Percentiles rank a stretch among this genome's conserved stretches.
phyloP scores from a whole-genome alignment of 2,888 invertebrate species.

The Drosophila nr. fundita region DNA sequence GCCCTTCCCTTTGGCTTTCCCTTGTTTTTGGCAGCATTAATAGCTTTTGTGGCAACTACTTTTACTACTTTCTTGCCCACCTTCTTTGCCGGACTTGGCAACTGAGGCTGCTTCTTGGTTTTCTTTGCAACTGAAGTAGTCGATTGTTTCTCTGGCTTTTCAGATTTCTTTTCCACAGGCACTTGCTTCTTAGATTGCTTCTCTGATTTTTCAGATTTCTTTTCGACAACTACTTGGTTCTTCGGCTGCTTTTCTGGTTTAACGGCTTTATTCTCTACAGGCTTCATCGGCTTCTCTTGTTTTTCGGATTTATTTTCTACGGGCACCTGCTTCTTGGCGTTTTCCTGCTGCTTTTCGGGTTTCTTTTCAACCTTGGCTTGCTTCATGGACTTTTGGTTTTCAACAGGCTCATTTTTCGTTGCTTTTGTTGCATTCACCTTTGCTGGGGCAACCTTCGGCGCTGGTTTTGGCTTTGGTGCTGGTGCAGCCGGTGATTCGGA shows the following conservation, averaged over 20 bases:
- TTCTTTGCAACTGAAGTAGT: neutral
- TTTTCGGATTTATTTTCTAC: neutral
- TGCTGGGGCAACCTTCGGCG: slow-evolving; percentile 16
- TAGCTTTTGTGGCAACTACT: slow-evolving; percentile 20
- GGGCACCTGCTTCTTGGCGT: neutral
- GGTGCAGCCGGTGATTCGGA: slow-evolving; percentile 48
- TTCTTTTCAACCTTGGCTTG: neutral
- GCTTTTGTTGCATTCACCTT: neutral
- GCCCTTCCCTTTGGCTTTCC: slow-evolving; percentile 7
- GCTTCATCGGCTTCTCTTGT: neutral
- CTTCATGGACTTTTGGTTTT: neutral
- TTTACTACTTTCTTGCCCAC: slow-evolving; percentile 17
- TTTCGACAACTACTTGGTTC: slow-evolving; percentile 3
- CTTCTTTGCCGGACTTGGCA: slow-evolving; percentile 15
- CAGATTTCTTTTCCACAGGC: neutral
- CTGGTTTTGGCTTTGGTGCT: slow-evolving; percentile 24
- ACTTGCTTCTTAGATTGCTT: slow-evolving; percentile 3
- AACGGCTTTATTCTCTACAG: neutral
- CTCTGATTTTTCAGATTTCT: slow-evolving; percentile 1
- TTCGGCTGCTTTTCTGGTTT: slow-evolving; percentile 13
- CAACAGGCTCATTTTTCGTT: neutral
- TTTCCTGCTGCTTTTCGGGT: slow-evolving; percentile 1
- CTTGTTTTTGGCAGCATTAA: slow-evolving; percentile 6
- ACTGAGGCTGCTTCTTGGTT: slow-evolving; percentile 16
- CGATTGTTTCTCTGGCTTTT: neutral